Percentiles rank a stretch among this genome's conserved stretches.
Conservation (phyloP, 2,113 vertebrate species). For the Baryphthengus martii region DNA sequence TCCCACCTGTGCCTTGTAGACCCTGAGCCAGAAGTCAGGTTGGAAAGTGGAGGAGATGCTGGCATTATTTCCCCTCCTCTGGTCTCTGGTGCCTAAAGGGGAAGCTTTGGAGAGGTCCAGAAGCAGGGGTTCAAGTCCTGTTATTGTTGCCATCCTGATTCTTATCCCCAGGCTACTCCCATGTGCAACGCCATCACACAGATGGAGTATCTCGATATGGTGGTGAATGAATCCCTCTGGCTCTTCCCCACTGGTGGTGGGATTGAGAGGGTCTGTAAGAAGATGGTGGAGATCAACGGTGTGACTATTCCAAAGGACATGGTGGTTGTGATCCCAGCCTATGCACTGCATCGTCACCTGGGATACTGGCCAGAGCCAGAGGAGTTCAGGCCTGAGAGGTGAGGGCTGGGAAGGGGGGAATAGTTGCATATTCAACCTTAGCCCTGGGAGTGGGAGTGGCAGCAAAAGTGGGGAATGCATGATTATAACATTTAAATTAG, state of each 20-base stretch:
- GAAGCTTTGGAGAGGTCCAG: fast-evolving
- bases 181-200: conserved; percentile 72
- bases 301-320: conserved; percentile 76
- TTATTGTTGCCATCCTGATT: background rate
- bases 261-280: conserved; percentile 82
- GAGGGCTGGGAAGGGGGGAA: background rate
- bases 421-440: background rate
- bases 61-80: background rate
- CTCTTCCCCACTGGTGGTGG: conserved; percentile 62
- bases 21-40: background rate
- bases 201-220: conserved; percentile 86
- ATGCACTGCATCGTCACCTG: conserved; percentile 56
- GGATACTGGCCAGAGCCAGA: conserved; percentile 75
- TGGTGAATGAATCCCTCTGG: conserved; percentile 78
- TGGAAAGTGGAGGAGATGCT: background rate
- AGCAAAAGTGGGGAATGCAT: background rate
- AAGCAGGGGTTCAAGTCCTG: background rate
- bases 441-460: background rate
- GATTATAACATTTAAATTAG: conserved; percentile 33
- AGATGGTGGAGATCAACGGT: conserved; percentile 75
- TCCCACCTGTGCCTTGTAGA: background rate
- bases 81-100: background rate
- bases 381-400: conserved; percentile 81
- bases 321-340: conserved; percentile 67
- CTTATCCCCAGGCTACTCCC: conserved; percentile 53